A percentile compares a stretch with the other conserved stretches of the same genome.
These are phyloP conservation scores for Archilochus colubris DNA, from an alignment of 2,113 vertebrate genomes.

Conservation along the genomic window DNA sequence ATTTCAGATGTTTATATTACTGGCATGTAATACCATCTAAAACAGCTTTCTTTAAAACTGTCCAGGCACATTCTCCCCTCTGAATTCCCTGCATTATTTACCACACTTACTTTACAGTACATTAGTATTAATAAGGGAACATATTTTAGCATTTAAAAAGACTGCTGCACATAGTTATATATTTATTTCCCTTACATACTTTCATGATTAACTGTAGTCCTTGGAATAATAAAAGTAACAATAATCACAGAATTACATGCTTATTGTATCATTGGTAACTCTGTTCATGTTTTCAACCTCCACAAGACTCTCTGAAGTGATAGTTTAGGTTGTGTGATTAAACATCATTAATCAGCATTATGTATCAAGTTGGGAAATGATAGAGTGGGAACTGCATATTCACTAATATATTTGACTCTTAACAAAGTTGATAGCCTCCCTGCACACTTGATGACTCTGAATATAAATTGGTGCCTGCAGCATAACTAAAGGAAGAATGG, in stretches of 20 bases:
- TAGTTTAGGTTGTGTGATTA: background rate
- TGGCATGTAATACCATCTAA: background rate
- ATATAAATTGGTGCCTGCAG: background rate
- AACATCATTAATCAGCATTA: background rate
- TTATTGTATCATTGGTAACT: background rate
- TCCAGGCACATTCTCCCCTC: background rate
- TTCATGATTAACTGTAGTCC: background rate
- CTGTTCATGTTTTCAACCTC: background rate
- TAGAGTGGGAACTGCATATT: background rate
- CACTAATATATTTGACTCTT: background rate
- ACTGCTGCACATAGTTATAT: background rate
- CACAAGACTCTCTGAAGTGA: background rate
- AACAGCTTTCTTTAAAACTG: background rate
- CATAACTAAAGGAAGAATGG: background rate
- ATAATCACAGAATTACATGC: background rate
- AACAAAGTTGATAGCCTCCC: background rate
- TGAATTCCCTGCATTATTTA: background rate
- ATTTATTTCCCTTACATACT: background rate
- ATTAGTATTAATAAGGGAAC: background rate
- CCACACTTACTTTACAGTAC: background rate
- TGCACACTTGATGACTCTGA: accelerated
- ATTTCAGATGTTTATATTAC: background rate
- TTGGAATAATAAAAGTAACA: background rate
- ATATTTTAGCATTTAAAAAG: background rate
- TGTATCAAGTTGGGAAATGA: background rate